phyloP scores from a whole-genome alignment of 2,888 invertebrate genomes.

The Caenorhabditis auriculariae region DNA sequence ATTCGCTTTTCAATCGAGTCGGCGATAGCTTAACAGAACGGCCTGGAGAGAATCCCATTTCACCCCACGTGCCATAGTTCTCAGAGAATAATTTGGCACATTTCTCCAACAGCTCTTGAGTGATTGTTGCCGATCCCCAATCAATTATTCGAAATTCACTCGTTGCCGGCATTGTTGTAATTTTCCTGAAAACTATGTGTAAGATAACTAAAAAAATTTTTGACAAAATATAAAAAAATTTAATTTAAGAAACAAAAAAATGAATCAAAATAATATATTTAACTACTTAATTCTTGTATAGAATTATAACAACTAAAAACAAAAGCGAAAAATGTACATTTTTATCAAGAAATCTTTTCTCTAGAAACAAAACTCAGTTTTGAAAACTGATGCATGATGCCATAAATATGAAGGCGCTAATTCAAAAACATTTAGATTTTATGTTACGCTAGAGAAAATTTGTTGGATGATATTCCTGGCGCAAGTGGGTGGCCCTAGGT shows the following conservation, averaged over 20 bases:
- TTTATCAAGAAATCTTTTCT: neutral
- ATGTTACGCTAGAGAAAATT: neutral
- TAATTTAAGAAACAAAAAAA: neutral
- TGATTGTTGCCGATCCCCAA: constrained; percentile 9
- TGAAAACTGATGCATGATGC: neutral
- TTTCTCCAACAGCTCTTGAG: constrained; percentile 10
- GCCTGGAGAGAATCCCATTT: constrained; percentile 7
- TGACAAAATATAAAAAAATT: neutral
- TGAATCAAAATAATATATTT: neutral
- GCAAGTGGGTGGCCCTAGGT: neutral
- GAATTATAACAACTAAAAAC: neutral
- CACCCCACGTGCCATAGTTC: constrained; percentile 6
- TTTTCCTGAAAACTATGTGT: neutral
- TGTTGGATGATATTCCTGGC: neutral
- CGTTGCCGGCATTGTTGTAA: constrained; percentile 1
- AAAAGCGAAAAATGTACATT: neutral
- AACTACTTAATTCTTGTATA: neutral
- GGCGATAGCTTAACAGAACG: constrained; percentile 6
- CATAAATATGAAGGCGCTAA: neutral
- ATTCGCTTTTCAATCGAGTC: constrained; percentile 7
- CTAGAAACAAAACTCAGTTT: neutral
- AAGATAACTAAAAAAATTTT: neutral
- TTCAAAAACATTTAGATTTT: neutral
- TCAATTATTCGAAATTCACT: constrained; percentile 6
- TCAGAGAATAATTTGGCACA: constrained; percentile 12